phyloP scores from a whole-genome alignment of 2,888 invertebrate genomes.

The Cistogaster globosa region DNA sequence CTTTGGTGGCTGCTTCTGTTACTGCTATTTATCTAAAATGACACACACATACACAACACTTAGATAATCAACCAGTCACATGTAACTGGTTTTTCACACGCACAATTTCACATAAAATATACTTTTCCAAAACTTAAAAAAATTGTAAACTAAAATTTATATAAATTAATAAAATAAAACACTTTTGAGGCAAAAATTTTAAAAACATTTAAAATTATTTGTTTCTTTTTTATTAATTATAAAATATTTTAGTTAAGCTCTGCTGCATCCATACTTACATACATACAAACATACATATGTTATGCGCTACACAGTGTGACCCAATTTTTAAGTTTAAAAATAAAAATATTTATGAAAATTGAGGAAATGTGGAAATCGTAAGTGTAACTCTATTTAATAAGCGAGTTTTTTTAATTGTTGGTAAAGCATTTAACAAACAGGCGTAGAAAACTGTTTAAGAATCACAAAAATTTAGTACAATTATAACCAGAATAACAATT shows the following conservation, averaged over 20 bases:
- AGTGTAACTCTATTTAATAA: neutral
- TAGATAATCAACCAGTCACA: slow-evolving; percentile 62
- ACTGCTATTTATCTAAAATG: slow-evolving; percentile 38
- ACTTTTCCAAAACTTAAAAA: slow-evolving; percentile 40
- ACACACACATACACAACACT: slow-evolving; percentile 58
- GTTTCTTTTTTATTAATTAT: neutral
- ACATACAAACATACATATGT: neutral
- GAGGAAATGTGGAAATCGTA: slow-evolving; percentile 24
- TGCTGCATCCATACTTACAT: slow-evolving; percentile 8
- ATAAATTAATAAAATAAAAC: slow-evolving; percentile 2
- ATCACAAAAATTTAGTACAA: too few relatives aligned
- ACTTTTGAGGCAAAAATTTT: slow-evolving; percentile 41
- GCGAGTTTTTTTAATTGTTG: neutral
- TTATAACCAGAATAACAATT: too few relatives aligned
- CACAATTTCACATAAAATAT: slow-evolving; percentile 66
- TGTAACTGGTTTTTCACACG: slow-evolving; percentile 68
- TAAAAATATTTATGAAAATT: slow-evolving; percentile 8
- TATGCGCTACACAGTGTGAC: slow-evolving; percentile 1
- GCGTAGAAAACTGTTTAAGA: too few relatives aligned
- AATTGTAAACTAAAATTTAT: slow-evolving; percentile 1
- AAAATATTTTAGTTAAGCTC: slow-evolving; percentile 24
- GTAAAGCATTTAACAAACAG: neutral
- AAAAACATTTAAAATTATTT: slow-evolving; percentile 17
- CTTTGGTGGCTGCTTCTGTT: slow-evolving; percentile 4
- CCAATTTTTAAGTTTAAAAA: slow-evolving; percentile 13